Conservation (phyloP, 2,113 vertebrate species). For the Gnathonemus longibarbis region DNA sequence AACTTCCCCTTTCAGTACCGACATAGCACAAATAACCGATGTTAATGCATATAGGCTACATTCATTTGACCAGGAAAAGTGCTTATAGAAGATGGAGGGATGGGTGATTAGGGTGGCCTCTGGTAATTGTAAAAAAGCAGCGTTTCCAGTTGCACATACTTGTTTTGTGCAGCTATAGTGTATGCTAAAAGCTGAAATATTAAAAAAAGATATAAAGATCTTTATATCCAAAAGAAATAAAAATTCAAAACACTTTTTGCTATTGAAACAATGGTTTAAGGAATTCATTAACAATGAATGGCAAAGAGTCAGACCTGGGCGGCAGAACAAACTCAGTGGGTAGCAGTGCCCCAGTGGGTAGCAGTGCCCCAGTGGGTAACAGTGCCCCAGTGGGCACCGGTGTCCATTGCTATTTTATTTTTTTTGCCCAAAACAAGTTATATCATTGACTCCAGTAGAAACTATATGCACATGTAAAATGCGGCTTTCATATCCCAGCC, state of each 20-base stretch:
- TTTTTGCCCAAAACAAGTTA: neutral
- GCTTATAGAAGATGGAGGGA: neutral
- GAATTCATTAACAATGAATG: neutral
- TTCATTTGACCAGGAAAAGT: neutral
- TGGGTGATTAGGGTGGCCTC: neutral
- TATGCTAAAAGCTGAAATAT: neutral
- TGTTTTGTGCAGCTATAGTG: no score
- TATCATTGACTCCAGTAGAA: neutral
- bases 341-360: neutral
- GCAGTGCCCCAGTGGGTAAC: neutral
- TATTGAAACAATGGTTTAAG: neutral
- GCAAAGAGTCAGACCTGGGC: neutral
- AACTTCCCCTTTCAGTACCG: neutral
- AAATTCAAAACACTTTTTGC: neutral
- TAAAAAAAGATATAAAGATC: neutral
- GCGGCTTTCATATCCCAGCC: neutral
- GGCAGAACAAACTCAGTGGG: neutral
- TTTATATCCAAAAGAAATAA: neutral
- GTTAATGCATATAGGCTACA: neutral
- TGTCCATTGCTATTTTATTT: neutral
- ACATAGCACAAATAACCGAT: neutral
- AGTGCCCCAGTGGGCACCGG: neutral
- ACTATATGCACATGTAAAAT: neutral
- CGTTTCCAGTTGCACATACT: neutral
- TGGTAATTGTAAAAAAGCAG: neutral